Evolutionary conservation across 92 coral and sea anemone species (phyloP).

Genomic region (Epizoanthus ramosus): DNA sequence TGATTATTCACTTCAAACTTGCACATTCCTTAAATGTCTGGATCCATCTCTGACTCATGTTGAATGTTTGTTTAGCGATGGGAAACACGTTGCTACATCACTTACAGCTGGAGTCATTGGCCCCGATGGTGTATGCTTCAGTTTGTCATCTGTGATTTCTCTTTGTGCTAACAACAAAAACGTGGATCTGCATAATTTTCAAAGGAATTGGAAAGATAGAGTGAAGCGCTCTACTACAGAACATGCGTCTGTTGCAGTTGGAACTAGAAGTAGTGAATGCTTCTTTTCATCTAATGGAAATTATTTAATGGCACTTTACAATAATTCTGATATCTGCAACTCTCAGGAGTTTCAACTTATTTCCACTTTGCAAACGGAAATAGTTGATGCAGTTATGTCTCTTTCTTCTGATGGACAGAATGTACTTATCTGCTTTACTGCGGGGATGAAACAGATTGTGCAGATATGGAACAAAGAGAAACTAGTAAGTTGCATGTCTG

Average conservation of each 20-base stretch:
- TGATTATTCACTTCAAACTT: not conserved
- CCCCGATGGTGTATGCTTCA: not conserved
- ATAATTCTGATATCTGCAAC: not conserved
- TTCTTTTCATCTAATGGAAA: not conserved
- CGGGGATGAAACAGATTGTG: not conserved
- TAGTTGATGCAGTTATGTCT: not conserved
- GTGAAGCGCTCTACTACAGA: too few relatives aligned
- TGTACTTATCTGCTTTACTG: not conserved
- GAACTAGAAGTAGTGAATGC: too few relatives aligned
- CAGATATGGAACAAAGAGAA: not conserved
- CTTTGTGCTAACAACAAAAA: not conserved
- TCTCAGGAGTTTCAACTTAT: not conserved
- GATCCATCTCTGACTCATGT: not conserved
- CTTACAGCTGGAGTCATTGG: not conserved
- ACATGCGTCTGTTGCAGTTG: too few relatives aligned
- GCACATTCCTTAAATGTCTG: not conserved
- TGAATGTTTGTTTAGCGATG: not conserved
- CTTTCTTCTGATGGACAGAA: slow-evolving; percentile 21
- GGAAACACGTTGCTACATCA: not conserved
- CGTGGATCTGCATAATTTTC: too few relatives aligned
- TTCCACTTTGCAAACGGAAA: not conserved
- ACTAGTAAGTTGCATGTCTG: not conserved
- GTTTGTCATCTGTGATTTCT: not conserved
- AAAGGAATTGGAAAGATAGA: too few relatives aligned
- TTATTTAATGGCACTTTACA: not conserved